Evolutionary conservation across 1,140 invertebrate genomes (phyloP).

Genomic region (Leptinotarsa lineolata): DNA sequence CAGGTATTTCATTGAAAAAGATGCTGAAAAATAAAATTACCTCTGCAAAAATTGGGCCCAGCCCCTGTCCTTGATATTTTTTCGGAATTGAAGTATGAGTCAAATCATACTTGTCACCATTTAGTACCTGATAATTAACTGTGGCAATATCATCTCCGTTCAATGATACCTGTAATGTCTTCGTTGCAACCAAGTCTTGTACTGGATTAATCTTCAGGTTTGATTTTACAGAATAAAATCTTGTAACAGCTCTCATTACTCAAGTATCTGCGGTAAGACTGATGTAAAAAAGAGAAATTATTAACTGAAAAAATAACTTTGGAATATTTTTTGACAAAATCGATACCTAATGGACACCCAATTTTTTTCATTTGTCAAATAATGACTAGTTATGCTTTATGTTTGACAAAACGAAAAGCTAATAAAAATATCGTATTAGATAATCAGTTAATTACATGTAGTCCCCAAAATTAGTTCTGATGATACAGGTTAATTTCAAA

Average conservation of each 20-base stretch:
- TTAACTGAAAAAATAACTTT: too few species aligned
- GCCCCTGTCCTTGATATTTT: conserved; percentile 64
- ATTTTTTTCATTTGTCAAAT: too few species aligned
- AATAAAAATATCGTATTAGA: too few species aligned
- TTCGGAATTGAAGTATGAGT: conserved; percentile 64
- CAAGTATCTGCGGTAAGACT: neutral
- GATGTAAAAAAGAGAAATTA: too few species aligned
- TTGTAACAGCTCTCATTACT: conserved; percentile 21
- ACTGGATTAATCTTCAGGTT: conserved; percentile 37
- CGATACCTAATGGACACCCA: too few species aligned
- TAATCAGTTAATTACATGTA: too few species aligned
- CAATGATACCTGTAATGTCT: conserved; percentile 32
- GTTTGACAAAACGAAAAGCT: too few species aligned
- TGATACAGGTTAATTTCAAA: too few species aligned
- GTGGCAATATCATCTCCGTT: conserved; percentile 28
- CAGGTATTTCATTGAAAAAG: conserved; percentile 9
- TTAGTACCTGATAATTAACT: conserved; percentile 34
- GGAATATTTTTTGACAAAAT: too few species aligned
- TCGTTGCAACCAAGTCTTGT: conserved; percentile 23
- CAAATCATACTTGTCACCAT: conserved; percentile 51
- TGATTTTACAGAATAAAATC: conserved; percentile 26
- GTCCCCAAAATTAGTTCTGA: too few species aligned
- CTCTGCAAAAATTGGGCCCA: conserved; percentile 67
- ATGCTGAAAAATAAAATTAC: conserved; percentile 54
- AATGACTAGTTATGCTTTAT: too few species aligned